Evolutionary conservation across 1,140 invertebrate genomes (phyloP).

Genomic region (Diachasma alloeum): DNA sequence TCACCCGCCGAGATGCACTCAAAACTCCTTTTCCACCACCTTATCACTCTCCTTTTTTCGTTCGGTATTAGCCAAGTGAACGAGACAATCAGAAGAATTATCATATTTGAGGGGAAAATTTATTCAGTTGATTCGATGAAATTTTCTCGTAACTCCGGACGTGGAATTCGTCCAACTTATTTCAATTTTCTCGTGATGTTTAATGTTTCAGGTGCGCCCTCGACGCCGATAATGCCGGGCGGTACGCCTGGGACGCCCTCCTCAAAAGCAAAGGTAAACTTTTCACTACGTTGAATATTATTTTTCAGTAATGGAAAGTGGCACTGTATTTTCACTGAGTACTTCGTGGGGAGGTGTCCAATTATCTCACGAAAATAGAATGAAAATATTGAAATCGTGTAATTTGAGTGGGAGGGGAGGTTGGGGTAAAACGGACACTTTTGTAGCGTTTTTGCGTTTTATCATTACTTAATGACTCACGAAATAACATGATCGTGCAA

Average conservation of each 20-base stretch:
- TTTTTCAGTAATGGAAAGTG: not conserved
- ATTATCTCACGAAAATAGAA: not conserved
- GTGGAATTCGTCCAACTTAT: no score
- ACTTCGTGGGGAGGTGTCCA: not conserved
- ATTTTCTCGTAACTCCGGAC: no score
- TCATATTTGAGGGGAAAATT: not conserved
- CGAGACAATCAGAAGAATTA: not conserved
- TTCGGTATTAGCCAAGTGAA: not conserved
- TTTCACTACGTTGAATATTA: conserved; percentile 12
- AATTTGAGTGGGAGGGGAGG: no score
- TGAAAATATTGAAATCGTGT: not conserved
- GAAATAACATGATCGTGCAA: no score
- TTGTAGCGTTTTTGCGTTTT: no score
- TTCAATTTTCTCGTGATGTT: not conserved
- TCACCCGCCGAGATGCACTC: not conserved
- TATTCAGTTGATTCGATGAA: no score
- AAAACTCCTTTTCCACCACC: not conserved
- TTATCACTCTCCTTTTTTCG: not conserved
- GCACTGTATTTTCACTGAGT: not conserved
- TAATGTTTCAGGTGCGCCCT: conserved; percentile 68
- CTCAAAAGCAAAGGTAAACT: conserved; percentile 74
- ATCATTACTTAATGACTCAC: no score
- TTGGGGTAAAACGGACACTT: no score
- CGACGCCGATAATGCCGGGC: conserved; percentile 77
- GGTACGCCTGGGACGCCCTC: conserved; percentile 78